These are phyloP conservation scores for Antrozous pallidus DNA, from an alignment of 2,797 vertebrate species.

Conservation along the genomic window DNA sequence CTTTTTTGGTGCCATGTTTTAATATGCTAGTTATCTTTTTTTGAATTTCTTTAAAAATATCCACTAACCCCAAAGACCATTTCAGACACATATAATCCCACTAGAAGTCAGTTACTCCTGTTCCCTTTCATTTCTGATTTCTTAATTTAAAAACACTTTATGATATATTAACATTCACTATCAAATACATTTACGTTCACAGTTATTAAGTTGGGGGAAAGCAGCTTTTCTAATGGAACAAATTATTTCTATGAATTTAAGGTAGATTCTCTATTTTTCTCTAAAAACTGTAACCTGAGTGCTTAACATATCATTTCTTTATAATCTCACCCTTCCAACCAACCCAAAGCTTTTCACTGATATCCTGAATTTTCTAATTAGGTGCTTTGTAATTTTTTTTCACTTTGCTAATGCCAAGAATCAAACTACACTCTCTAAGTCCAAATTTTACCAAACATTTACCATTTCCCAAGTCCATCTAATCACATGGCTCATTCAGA, in stretches of 20 bases:
- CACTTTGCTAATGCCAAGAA: neutral
- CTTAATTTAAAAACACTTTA: constrained; percentile 69
- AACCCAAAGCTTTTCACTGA: neutral
- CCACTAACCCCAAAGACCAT: constrained; percentile 70
- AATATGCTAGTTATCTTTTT: constrained; percentile 78
- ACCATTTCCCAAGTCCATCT: neutral
- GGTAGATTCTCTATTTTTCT: neutral
- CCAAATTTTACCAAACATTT: neutral
- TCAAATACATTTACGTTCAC: neutral
- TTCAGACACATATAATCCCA: constrained; percentile 70
- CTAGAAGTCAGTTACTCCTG: constrained; percentile 59
- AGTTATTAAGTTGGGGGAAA: neutral
- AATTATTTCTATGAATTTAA: constrained; percentile 14
- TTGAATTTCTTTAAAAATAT: constrained; percentile 79
- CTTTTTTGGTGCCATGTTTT: constrained; percentile 76
- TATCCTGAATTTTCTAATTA: neutral
- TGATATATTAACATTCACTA: neutral
- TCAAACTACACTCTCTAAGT: neutral
- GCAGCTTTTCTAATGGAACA: constrained; percentile 21
- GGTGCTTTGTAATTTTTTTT: neutral
- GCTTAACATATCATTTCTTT: neutral
- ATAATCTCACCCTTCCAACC: neutral
- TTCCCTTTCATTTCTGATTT: constrained; percentile 70
- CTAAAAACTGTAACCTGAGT: neutral
- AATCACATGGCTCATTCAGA: neutral